Evolutionary conservation across 2,113 vertebrate species (phyloP), one percentile per base, ranked within the genome.

Genomic region (Pterocles orientalis): DNA sequence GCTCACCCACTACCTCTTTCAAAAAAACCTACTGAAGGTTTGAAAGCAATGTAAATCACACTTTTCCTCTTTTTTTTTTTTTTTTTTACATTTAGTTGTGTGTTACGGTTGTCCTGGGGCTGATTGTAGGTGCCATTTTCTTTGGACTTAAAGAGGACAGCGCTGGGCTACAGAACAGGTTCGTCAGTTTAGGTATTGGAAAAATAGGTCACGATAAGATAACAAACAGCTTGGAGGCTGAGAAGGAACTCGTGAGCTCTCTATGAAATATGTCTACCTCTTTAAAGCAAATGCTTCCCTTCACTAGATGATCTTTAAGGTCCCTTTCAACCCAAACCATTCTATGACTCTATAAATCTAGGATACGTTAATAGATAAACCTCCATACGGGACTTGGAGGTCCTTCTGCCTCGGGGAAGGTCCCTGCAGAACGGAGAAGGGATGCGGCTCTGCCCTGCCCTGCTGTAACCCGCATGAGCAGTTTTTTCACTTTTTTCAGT

Each of bases 141-240:
- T 99, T 98, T 79, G 94, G 89, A 5, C 97, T 99, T 13, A 41
- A 97, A 72, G 20, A 97, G 1, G 95, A 99, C 70, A 3, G 34
- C 2, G 47, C 97, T 13, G 99, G 99, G 33, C 96, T 99, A 1
- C 99, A 99, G 96, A 99, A 99, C 97, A 98, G 99, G 99, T 99
- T 61, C 96, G 97, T 96, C 41, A 66, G 61, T 69, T 77, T 84
- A 47, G 33, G 20, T 24, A 43, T 66, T 13, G 9, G n/a, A 58
- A 47, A 78, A 25, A 12, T 29, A 13, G 50, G 18, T 33, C 54
- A 66, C 10, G 4, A 41, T 17, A 92, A 29, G 33, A 15, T 39
- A 56, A 12, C 1, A 4, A 62, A 43, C 39, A 75, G 14, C 41
- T 31, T 39, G 26, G 60, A 71, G 20, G 51, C 45, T 60, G 39